phyloP scores from a whole-genome alignment of 2,113 vertebrate genomes.

The Nannobrachium achirus region DNA sequence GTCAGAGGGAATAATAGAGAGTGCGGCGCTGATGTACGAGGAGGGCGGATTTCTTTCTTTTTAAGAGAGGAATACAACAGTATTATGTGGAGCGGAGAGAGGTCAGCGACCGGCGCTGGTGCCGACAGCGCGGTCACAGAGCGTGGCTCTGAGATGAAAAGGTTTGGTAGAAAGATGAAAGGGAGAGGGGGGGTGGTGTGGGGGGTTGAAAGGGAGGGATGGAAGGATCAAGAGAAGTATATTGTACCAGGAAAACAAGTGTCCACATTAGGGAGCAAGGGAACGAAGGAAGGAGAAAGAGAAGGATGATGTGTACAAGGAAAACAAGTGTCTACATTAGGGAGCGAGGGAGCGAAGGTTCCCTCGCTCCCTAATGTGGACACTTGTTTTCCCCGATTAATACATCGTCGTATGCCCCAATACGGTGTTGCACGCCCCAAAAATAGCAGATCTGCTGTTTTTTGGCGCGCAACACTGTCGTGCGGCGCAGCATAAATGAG shows the following conservation, averaged over 20 bases:
- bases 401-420: no score
- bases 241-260: not conserved
- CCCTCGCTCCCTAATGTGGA: no score
- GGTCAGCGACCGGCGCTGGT: conserved; percentile 43
- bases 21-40: conserved; percentile 12
- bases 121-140: conserved; percentile 29
- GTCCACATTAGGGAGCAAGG: not conserved
- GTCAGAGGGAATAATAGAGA: conserved; percentile 11
- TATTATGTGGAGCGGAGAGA: conserved; percentile 36
- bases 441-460: no score
- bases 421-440: no score
- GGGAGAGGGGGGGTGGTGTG: conserved; percentile 29
- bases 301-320: conserved; percentile 4
- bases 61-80: conserved; percentile 30
- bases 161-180: conserved; percentile 50
- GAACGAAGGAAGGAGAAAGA: not conserved
- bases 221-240: not conserved
- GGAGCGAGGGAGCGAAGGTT: no score
- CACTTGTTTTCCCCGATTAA: no score
- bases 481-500: no score
- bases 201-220: not conserved
- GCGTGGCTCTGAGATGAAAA: conserved; percentile 24
- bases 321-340: no score
- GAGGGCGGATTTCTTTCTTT: conserved; percentile 18
- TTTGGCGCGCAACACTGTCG: no score